These are phyloP conservation scores for Caenorhabditis becei DNA, from an alignment of 2,888 invertebrate genomes.

Conservation along the genomic window DNA sequence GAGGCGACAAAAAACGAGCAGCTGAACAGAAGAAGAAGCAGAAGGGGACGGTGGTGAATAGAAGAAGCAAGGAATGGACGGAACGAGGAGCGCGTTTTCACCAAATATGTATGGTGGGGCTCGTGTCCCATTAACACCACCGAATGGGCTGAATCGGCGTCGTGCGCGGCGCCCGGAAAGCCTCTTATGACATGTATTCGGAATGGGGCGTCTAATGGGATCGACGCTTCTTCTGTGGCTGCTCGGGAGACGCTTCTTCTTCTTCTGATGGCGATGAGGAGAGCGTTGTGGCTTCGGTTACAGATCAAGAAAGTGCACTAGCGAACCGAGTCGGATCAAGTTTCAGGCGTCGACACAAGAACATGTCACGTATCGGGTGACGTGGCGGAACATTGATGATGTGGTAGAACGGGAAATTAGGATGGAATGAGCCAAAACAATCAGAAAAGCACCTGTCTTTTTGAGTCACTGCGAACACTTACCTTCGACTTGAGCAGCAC, in stretches of 20 bases:
- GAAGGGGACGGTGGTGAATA: constrained; percentile 17
- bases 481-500: constrained; percentile 61
- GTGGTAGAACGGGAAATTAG: background rate
- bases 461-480: constrained; percentile 3
- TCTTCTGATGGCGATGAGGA: constrained; percentile 8
- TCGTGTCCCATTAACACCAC: constrained; percentile 50
- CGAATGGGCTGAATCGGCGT: constrained; percentile 36
- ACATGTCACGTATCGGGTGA: constrained; percentile 52
- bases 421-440: background rate
- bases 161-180: constrained; percentile 18
- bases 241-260: background rate
- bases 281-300: constrained; percentile 40
- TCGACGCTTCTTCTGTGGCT: constrained; percentile 13
- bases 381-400: constrained; percentile 31
- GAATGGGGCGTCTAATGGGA: constrained; percentile 36
- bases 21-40: constrained; percentile 23
- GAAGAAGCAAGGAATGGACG: constrained; percentile 9
- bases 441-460: constrained; percentile 14
- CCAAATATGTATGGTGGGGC: constrained; percentile 24
- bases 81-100: constrained; percentile 13
- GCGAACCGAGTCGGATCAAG: constrained; percentile 28
- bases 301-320: constrained; percentile 55
- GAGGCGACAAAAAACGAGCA: constrained; percentile 28
- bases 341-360: constrained; percentile 46
- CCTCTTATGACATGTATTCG: constrained; percentile 46